Conservation (phyloP, 2,888 invertebrate genomes). For the Halictus quadricinctus region DNA sequence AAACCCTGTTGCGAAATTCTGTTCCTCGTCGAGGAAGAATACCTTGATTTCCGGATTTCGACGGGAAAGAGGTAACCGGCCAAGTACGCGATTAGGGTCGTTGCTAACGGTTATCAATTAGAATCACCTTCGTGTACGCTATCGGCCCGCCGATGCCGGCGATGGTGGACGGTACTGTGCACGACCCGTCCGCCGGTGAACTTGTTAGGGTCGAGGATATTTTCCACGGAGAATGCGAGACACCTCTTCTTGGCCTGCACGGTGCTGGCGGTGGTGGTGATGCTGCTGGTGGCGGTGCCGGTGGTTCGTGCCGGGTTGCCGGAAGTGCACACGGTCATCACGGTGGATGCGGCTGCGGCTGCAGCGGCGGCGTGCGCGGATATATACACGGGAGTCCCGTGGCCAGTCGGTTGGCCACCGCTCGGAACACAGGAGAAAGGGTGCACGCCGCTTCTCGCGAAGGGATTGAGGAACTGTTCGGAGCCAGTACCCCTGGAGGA, state of each 20-base stretch:
- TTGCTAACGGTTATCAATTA: not conserved
- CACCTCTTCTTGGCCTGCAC: slow-evolving; percentile 86
- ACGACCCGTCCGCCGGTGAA: slow-evolving; percentile 87
- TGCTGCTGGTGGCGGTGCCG: slow-evolving; percentile 69
- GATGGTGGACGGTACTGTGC: slow-evolving; percentile 72
- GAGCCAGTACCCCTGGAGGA: slow-evolving; percentile 74
- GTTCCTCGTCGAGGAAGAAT: not conserved
- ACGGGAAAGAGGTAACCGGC: not conserved
- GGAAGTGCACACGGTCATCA: slow-evolving; percentile 72
- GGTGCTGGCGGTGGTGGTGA: slow-evolving; percentile 79
- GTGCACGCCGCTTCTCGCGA: slow-evolving; percentile 71
- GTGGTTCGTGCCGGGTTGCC: slow-evolving; percentile 69
- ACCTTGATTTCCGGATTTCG: not conserved
- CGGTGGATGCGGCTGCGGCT: slow-evolving; percentile 72
- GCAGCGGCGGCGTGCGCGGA: slow-evolving; percentile 72
- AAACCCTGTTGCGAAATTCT: not conserved
- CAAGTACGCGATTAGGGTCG: not conserved
- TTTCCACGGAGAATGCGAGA: slow-evolving; percentile 94
- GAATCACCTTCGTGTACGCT: slow-evolving; percentile 80
- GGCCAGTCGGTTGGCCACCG: slow-evolving; percentile 62
- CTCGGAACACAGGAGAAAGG: slow-evolving; percentile 75
- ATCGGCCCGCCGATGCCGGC: slow-evolving; percentile 76
- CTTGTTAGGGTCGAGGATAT: slow-evolving; percentile 94
- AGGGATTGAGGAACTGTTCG: slow-evolving; percentile 75
- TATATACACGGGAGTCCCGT: slow-evolving; percentile 68